These are phyloP conservation scores for Darevskia mixta DNA, from an alignment of 2,797 vertebrate genomes.

Conservation along the genomic window DNA sequence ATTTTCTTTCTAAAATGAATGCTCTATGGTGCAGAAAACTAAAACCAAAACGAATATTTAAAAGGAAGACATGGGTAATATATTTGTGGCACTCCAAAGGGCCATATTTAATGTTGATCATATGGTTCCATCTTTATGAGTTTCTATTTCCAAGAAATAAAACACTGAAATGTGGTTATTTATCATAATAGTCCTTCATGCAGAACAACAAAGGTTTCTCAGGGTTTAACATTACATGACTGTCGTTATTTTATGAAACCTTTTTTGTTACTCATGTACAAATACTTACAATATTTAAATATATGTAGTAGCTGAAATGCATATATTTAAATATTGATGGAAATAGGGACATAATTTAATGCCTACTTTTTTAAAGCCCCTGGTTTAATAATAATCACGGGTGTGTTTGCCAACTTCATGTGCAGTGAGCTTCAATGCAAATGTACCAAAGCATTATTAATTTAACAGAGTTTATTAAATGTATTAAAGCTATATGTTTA, in stretches of 20 bases:
- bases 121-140: background rate
- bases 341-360: background rate
- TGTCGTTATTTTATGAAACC: conserved; percentile 11
- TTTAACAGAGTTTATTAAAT: conserved; percentile 22
- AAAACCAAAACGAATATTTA: conserved; percentile 61
- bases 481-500: conserved; percentile 25
- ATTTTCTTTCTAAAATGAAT: background rate
- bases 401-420: background rate
- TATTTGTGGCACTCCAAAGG: background rate
- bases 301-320: background rate
- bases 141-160: conserved; percentile 7
- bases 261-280: conserved; percentile 6
- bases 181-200: background rate
- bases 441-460: conserved; percentile 30
- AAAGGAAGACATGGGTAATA: background rate
- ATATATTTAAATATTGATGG: background rate
- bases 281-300: background rate
- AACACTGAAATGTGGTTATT: background rate
- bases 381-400: background rate
- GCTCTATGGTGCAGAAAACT: conserved; percentile 47
- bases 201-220: conserved; percentile 12
- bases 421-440: conserved; percentile 6
- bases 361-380: background rate
- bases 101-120: background rate
- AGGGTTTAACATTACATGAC: background rate